Conservation (phyloP, 1,140 invertebrate species). For the Homalodisca vitripennis region DNA sequence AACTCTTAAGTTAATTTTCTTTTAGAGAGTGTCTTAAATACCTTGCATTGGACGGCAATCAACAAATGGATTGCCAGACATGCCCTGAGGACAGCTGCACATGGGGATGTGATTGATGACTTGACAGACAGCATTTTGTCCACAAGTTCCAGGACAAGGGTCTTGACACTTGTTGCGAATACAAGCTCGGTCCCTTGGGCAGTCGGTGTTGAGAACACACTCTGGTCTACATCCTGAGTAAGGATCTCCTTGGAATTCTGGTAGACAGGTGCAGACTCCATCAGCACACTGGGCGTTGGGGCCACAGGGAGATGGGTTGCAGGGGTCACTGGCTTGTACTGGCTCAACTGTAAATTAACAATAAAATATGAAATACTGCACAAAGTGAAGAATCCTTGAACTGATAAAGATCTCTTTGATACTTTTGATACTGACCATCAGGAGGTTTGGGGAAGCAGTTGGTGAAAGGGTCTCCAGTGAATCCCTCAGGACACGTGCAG, state of each 20-base stretch:
- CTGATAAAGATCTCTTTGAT: conserved; percentile 4
- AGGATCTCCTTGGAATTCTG: conserved; percentile 62
- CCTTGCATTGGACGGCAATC: conserved; percentile 46
- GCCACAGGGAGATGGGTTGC: conserved; percentile 72
- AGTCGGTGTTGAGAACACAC: conserved; percentile 64
- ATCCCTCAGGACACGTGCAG: conserved; percentile 49
- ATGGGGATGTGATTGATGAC: conserved; percentile 57
- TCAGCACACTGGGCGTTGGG: conserved; percentile 65
- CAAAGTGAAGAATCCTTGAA: conserved; percentile 1
- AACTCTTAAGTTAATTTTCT: conserved; percentile 2
- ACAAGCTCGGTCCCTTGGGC: conserved; percentile 64
- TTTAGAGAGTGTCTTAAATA: conserved; percentile 49
- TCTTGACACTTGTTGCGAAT: conserved; percentile 72
- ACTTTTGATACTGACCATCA: conserved; percentile 44
- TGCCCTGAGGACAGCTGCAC: conserved; percentile 51
- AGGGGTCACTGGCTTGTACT: conserved; percentile 55
- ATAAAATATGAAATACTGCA: too few species aligned
- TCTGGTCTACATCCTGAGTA: conserved; percentile 61
- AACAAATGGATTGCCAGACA: conserved; percentile 53
- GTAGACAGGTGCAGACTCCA: conserved; percentile 58
- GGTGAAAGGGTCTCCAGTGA: conserved; percentile 47
- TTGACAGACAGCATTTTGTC: conserved; percentile 64
- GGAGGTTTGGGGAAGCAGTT: conserved; percentile 35
- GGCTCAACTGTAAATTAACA: conserved; percentile 32
- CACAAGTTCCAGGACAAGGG: conserved; percentile 73